phyloP scores from a whole-genome alignment of 2,888 invertebrate species.

The Smittia aterrima region DNA sequence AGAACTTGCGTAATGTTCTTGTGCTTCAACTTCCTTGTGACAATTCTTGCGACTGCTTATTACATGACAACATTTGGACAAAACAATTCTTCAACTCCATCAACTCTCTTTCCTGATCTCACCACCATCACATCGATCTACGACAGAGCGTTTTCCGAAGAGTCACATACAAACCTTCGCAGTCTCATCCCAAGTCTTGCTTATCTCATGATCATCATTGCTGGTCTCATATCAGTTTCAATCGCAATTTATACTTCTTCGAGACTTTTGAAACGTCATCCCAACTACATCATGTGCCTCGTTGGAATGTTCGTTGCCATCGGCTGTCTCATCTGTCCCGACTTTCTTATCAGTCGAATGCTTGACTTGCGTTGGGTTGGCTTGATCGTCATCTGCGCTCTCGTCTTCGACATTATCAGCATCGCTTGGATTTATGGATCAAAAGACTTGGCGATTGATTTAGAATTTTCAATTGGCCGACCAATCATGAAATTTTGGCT shows the following conservation, averaged over 20 bases:
- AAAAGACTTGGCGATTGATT: constrained; percentile 53
- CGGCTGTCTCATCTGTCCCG: constrained; percentile 50
- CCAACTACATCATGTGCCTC: constrained; percentile 52
- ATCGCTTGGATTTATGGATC: constrained; percentile 54
- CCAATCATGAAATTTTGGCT: constrained; percentile 53
- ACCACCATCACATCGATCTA: constrained; percentile 53
- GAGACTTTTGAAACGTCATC: constrained; percentile 51
- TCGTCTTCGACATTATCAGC: constrained; percentile 53
- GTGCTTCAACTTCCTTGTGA: constrained; percentile 53
- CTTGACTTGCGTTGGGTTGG: constrained; percentile 52
- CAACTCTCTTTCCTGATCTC: constrained; percentile 47
- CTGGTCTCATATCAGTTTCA: constrained; percentile 50
- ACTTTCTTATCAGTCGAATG: constrained; percentile 50
- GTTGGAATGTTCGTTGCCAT: constrained; percentile 51
- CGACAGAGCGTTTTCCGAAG: constrained; percentile 48
- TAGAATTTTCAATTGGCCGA: constrained; percentile 54
- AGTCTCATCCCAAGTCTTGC: constrained; percentile 50
- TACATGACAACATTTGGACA: constrained; percentile 50
- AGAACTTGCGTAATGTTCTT: constrained; percentile 52
- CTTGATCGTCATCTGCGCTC: constrained; percentile 50
- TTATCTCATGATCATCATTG: constrained; percentile 49
- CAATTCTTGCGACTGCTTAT: constrained; percentile 52
- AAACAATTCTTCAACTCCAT: constrained; percentile 48
- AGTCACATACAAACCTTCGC: constrained; percentile 45
- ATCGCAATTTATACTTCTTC: constrained; percentile 52